These are phyloP conservation scores for Blastobasis lacticolella DNA, from an alignment of 2,888 invertebrate species.

Conservation along the genomic window DNA sequence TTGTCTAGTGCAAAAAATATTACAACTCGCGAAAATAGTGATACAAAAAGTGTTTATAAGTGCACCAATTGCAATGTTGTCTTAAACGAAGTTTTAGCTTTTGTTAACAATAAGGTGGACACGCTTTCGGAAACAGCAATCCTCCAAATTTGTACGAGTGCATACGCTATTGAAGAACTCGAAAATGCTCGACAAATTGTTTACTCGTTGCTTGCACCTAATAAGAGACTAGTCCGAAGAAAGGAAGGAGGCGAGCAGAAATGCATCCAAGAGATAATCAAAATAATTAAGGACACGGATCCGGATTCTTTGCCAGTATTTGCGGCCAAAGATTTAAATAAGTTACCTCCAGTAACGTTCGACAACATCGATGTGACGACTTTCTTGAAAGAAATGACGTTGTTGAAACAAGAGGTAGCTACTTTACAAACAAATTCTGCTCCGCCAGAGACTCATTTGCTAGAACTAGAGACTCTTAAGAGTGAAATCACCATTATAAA, in stretches of 20 bases:
- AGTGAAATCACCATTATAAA: no score
- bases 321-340: constrained; percentile 3
- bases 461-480: no score
- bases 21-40: no score
- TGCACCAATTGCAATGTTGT: neutral
- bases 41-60: no score
- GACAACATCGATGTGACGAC: no score
- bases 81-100: constrained; percentile 7
- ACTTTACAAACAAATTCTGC: no score
- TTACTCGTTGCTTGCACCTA: constrained; percentile 1
- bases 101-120: constrained; percentile 7
- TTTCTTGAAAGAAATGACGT: no score
- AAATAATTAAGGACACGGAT: constrained; percentile 3
- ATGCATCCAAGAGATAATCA: constrained; percentile 6
- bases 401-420: no score
- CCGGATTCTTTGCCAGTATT: constrained; percentile 3
- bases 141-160: constrained; percentile 7
- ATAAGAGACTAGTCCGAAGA: constrained; percentile 1
- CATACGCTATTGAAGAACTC: constrained; percentile 2
- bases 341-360: constrained; percentile 4
- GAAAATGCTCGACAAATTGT: constrained; percentile 4
- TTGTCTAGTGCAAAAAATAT: no score
- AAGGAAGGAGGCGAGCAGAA: constrained; percentile 5
- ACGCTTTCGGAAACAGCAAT: constrained; percentile 3
- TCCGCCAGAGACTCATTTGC: no score